A percentile compares a stretch with the other conserved stretches of the same genome.
Evolutionary conservation across 2,113 vertebrate species (phyloP).

Genomic region (Lepisosteus oculatus): DNA sequence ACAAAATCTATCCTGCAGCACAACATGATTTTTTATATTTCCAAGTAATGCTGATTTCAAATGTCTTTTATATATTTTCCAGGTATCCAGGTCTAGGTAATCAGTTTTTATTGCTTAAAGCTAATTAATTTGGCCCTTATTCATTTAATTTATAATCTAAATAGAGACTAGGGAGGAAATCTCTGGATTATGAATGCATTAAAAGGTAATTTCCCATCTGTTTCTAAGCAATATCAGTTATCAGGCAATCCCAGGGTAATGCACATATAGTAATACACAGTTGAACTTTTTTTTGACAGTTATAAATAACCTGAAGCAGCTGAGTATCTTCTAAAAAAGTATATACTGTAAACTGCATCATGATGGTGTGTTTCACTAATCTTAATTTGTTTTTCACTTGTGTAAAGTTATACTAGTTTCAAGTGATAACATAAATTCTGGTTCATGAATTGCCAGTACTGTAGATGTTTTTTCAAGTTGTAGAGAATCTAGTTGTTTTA

Average conservation of each 20-base stretch:
- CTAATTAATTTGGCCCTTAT: constrained; percentile 17
- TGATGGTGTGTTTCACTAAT: background rate
- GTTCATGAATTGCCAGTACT: background rate
- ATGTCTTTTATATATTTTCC: constrained; percentile 2
- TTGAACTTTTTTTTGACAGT: background rate
- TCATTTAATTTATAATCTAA: background rate
- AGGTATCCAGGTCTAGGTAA: background rate
- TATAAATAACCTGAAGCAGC: constrained; percentile 11
- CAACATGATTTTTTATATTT: constrained; percentile 12
- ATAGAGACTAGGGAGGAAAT: constrained; percentile 14
- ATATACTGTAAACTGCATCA: background rate
- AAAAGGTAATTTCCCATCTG: constrained; percentile 19
- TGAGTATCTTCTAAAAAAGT: background rate
- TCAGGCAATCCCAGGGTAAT: constrained; percentile 22
- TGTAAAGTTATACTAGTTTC: constrained; percentile 28
- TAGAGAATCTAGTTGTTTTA: background rate
- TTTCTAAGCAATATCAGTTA: constrained; percentile 27
- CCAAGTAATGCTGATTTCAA: background rate
- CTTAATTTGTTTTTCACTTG: constrained; percentile 29
- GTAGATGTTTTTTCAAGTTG: background rate
- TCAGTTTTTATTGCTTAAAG: background rate
- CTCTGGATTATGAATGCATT: constrained; percentile 9
- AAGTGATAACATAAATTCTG: too few relatives aligned
- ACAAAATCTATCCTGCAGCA: background rate
- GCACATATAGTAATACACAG: background rate